Percentiles rank a stretch among this genome's conserved stretches.
Conservation (phyloP, 2,888 invertebrate genomes). For the Luperina testacea region DNA sequence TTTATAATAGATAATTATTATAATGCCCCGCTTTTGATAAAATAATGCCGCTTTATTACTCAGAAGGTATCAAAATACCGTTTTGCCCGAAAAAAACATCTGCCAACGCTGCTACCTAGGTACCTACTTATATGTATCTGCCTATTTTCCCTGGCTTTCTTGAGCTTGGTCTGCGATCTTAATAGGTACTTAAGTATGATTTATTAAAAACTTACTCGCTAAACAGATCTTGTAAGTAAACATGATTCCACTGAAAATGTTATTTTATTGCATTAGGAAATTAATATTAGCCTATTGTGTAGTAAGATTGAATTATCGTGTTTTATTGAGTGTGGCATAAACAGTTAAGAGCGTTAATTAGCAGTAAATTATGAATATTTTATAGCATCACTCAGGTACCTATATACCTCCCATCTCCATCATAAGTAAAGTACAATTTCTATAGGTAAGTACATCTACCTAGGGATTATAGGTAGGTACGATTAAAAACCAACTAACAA, state of each 20-base stretch:
- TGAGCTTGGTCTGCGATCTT: background rate
- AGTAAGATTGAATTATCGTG: conserved; percentile 26
- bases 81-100: background rate
- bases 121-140: background rate
- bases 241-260: conserved; percentile 35
- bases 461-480: too few relatives aligned
- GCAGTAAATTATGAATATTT: conserved; percentile 1
- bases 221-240: conserved; percentile 25
- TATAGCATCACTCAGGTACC: background rate
- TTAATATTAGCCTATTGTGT: background rate
- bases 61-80: background rate
- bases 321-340: conserved; percentile 69
- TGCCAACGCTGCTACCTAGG: background rate
- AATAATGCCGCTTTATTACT: background rate
- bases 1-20: background rate
- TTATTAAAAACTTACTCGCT: conserved; percentile 46
- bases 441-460: too few relatives aligned
- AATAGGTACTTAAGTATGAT: background rate
- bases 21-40: background rate
- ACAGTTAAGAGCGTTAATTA: background rate
- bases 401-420: too few relatives aligned
- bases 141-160: background rate
- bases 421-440: too few relatives aligned
- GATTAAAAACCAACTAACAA: too few relatives aligned
- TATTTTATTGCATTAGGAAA: conserved; percentile 1